Conservation (phyloP, 2,888 invertebrate species). For the Drosophila vallismaia region DNA sequence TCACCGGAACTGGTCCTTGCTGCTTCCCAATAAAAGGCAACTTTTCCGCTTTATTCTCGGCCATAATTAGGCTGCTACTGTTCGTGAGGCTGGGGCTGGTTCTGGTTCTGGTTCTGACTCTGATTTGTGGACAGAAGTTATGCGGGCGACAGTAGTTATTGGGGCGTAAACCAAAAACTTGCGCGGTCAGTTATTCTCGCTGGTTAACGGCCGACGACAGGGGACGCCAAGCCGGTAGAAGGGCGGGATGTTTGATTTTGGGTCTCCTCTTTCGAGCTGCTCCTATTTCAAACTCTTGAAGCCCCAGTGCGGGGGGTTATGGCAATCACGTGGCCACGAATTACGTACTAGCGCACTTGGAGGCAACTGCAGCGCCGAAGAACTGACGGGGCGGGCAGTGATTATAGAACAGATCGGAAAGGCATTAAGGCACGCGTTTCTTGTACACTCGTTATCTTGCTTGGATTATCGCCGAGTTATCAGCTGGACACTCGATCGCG, state of each 20-base stretch:
- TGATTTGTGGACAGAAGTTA: conserved; percentile 3
- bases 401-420: conserved; percentile 37
- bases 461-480: conserved; percentile 38
- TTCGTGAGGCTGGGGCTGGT: conserved; percentile 1
- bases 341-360: conserved; percentile 17
- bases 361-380: conserved; percentile 4
- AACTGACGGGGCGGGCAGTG: conserved; percentile 24
- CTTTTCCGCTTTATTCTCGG: conserved; percentile 84
- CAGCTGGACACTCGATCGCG: conserved; percentile 30
- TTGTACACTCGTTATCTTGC: conserved; percentile 36
- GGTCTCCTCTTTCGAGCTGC: neutral
- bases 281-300: conserved; percentile 9
- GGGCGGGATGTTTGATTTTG: conserved; percentile 46
- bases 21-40: conserved; percentile 85
- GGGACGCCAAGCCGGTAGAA: conserved; percentile 35
- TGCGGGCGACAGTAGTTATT: conserved; percentile 47
- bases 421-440: conserved; percentile 43
- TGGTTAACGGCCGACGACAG: neutral
- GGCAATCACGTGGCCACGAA: neutral
- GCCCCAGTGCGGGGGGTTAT: conserved; percentile 8
- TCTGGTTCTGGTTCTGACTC: conserved; percentile 7
- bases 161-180: conserved; percentile 43
- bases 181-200: conserved; percentile 43
- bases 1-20: conserved; percentile 87
- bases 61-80: conserved; percentile 23